A percentile compares a stretch with the other conserved stretches of the same genome.
These are phyloP conservation scores for Microtus richardsoni DNA, from an alignment of 2,113 vertebrate genomes.

Conservation along the genomic window DNA sequence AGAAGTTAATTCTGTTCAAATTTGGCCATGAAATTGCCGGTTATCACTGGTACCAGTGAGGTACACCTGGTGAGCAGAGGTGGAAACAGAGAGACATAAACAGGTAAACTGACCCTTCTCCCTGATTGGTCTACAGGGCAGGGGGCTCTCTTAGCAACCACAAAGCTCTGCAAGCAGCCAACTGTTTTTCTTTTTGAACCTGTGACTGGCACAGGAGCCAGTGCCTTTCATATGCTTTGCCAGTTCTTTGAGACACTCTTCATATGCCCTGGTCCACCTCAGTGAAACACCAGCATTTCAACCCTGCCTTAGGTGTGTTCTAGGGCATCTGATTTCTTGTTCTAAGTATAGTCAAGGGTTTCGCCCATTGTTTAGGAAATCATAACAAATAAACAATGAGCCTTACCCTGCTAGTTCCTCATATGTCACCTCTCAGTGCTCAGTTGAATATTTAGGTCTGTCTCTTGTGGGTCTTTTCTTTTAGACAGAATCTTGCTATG, in stretches of 20 bases:
- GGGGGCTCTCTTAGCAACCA: background rate
- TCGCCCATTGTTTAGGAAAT: background rate
- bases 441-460: background rate
- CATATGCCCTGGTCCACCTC: fast-evolving
- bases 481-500: background rate
- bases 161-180: background rate
- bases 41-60: background rate
- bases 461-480: background rate
- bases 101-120: background rate
- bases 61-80: background rate
- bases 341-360: background rate
- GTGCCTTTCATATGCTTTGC: background rate
- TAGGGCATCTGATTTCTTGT: background rate
- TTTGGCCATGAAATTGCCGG: background rate
- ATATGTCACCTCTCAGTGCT: background rate
- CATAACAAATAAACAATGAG: background rate
- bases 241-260: background rate
- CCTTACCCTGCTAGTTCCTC: background rate
- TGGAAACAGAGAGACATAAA: background rate
- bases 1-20: background rate
- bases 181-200: background rate
- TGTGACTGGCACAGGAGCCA: background rate
- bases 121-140: background rate
- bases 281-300: background rate
- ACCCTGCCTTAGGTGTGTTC: background rate